Conservation (phyloP, 2,113 vertebrate genomes). For the Gymnorhina tibicen region DNA sequence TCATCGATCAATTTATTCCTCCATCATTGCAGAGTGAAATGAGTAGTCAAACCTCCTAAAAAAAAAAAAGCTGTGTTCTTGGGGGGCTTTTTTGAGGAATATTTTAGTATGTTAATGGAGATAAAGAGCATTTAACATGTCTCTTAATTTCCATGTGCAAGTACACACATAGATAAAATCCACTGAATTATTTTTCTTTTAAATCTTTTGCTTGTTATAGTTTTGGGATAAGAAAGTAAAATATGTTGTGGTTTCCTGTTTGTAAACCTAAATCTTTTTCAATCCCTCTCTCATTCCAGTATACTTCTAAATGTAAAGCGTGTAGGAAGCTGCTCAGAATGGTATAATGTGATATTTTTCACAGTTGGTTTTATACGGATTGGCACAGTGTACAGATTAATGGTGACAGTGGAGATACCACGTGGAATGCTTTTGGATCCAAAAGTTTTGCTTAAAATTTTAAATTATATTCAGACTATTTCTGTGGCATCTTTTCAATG, state of each 20-base stretch:
- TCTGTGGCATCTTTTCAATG: background rate
- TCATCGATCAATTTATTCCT: conserved; percentile 9
- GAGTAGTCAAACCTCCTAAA: background rate
- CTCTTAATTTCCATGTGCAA: background rate
- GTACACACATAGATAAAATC: background rate
- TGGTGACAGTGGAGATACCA: background rate
- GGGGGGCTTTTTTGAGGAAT: background rate
- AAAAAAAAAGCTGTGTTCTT: background rate
- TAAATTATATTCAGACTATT: background rate
- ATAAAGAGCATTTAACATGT: background rate
- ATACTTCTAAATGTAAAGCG: background rate
- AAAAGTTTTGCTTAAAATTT: background rate
- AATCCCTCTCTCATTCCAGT: background rate
- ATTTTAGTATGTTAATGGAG: background rate
- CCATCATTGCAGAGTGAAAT: background rate
- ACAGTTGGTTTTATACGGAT: background rate
- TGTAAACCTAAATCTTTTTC: background rate
- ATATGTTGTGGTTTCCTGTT: background rate
- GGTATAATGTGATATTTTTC: background rate
- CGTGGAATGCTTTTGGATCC: background rate
- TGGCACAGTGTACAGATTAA: background rate
- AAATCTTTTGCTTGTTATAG: background rate
- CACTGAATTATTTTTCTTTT: background rate
- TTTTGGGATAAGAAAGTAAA: background rate
- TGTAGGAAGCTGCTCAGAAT: background rate